Base-by-base conservation (phyloP, 2,113 vertebrate genomes). In the Tupaia chinensis region DNA sequence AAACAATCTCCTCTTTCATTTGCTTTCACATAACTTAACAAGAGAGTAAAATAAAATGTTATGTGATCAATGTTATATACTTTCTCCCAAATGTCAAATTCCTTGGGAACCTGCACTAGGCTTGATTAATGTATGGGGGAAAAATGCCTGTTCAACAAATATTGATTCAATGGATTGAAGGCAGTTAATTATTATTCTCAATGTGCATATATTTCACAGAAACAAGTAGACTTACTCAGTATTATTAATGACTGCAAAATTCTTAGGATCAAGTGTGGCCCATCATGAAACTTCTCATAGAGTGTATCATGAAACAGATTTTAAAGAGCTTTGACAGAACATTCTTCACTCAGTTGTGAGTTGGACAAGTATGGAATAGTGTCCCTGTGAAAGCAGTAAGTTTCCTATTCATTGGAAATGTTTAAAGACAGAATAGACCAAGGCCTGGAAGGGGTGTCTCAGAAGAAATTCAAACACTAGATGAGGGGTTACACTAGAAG, bases 121-220 rank as follows among this genome's bases (percentile, higher is more conserved):
- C 25, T 56, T 77, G 34, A 87, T 65, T 83, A 20, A 88, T 84
- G n/a, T 79, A 72, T 85, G 29, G 82, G 84, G 82, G 84, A 94
- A 72, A 20, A 61, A 15, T 25, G 7, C 6, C n/a, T 60, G 23
- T 22, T 29, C 27, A 84, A n/a, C 15, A 80, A 72, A 74, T 44
- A 60, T 29, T 92, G 86, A 65, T 2, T 66, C 32, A 83, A 63
- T 80, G 32, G 81, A n/a, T 70, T 78, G 87, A 93, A 85, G 53
- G 17, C 7, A 90, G 74, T 80, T 17, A 53, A 53, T 66, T 25
- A 91, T 72, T 81, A 83, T 27, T 92, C 1, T 86, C 53, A 83
- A 70, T 90, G 80, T 32, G 27, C 9, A 22, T 73, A 22, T 25
- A 14, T 82, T 89, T 92, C 32, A 20, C 66, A 92, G 58, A 94